Evolutionary conservation across 2,113 vertebrate genomes (phyloP), one percentile per base, ranked within the genome.

Genomic region (Onychostruthus taczanowskii): DNA sequence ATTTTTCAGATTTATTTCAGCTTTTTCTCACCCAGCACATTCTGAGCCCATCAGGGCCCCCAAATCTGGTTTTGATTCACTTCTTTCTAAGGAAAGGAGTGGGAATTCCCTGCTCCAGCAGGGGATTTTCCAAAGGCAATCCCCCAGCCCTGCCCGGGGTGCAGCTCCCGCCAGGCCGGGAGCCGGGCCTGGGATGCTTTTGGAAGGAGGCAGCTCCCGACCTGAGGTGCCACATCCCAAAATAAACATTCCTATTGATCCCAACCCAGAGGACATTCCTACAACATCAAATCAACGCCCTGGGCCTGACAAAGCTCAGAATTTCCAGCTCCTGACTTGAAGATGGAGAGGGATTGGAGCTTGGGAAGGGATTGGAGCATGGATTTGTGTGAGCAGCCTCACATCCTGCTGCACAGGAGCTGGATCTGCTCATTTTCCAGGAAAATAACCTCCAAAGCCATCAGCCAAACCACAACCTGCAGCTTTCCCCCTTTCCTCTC

Each of bases 71-170:
- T 83, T 18, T 13, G 30, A 63, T 53, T 90, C 55, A 13, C 7
- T 31, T 70, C 50, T 90, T 90, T 55, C 5, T 2, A 64, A 90
- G 79, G 26, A 80, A 73, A n/a, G 11, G 7, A 59, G 37, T 24
- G 79, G 95, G 85, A 70, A 96, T 94, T 94, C 93, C 93, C 93
- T 88, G 12, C 37, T 43, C 31, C 1, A 3, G 4, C 20, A 10
- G 27, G 91, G 93, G 87, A 80, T 13, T 96, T 97, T 88, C 95
- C 85, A 8, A 10, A 87, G 91, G 87, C 82, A 95, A 74, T 93
- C 67, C 91, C 93, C 94, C 63, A 58, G 33, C 20, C 53, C 43
- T 52, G 5, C 41, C 37, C 0, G 35, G 43, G 6, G 4, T 0
- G 6, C 49, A 23, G 33, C 46, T 62, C 41, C 24, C 2, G 0